Evolutionary conservation across 2,113 vertebrate species (phyloP), one percentile per base, ranked within the genome.

Genomic region (Suncus etruscus): DNA sequence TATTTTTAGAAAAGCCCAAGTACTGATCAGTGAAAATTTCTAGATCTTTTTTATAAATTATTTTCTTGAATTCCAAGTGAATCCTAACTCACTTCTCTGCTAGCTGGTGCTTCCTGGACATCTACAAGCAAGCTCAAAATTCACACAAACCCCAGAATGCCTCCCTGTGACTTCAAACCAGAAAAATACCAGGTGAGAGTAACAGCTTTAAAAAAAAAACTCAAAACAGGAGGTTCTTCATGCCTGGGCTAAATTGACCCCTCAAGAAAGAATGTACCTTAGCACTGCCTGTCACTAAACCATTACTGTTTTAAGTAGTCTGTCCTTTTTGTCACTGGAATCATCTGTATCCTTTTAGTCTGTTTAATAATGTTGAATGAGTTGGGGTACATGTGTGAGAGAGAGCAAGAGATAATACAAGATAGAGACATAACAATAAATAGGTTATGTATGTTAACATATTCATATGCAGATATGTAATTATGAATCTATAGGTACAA

Each of bases 111-210:
- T 85, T 95, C 94, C 95, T 97, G 96, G 97, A 97, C 97, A 79
- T 97, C 97, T 91, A 93, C 74, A 87, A 96, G 91, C 97, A 98
- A 94, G 79, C 91, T 78, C 3, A 61, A 70, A 16, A 81, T 87
- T 31, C 96, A 96, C 86, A 65, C 10, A 91, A 92, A 89, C 47
- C 97, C 97, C 75, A 96, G 96, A 92, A 99, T 99, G 98, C 99
- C 99, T n/a, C 96, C 98, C 0, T 99, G 98, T 91, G 97, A 97
- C 96, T 99, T 99, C 95, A 96, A 89, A 69, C 99, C 99, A 65
- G 97, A 98, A 91, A 96, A 97, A 93, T 99, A 99, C 88, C 95
- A 98, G 97, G 99, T 99, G 98, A 97, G 97, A 78, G 24, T 45
- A 0, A 1, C 4, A 27, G 6, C 2, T 93, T 88, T 51, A 27